Conservation (phyloP, 2,797 vertebrate species). For the Fratercula arctica region DNA sequence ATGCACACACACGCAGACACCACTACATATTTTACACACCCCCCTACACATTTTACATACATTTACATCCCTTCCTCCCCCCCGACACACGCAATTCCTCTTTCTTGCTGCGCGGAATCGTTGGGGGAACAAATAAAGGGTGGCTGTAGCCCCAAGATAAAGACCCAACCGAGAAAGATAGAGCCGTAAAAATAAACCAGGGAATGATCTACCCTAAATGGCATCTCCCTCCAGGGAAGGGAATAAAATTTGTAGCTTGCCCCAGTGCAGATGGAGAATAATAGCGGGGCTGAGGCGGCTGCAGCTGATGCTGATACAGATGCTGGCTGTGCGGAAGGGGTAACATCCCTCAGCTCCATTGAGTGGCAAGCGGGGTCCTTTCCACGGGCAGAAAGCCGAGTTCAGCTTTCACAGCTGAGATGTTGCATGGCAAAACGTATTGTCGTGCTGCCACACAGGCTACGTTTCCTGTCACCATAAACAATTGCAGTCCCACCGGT, state of each 20-base stretch:
- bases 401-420: neutral
- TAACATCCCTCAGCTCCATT: neutral
- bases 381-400: neutral
- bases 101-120: rapidly evolving
- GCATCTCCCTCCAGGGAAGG: slow-evolving; percentile 36
- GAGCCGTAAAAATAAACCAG: slow-evolving; percentile 5
- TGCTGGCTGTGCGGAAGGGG: neutral
- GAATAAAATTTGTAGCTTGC: neutral
- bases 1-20: neutral
- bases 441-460: rapidly evolving
- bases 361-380: neutral
- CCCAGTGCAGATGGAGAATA: neutral
- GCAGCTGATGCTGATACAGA: neutral
- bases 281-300: rapidly evolving
- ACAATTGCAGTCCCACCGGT: rapidly evolving
- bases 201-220: slow-evolving; percentile 28
- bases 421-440: rapidly evolving
- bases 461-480: rapidly evolving
- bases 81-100: neutral
- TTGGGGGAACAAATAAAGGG: neutral
- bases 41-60: neutral
- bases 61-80: neutral
- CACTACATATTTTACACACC: neutral
- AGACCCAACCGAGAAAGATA: neutral
- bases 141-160: neutral